phyloP scores from a whole-genome alignment of 2,113 vertebrate species.

The Ailurus styani region DNA sequence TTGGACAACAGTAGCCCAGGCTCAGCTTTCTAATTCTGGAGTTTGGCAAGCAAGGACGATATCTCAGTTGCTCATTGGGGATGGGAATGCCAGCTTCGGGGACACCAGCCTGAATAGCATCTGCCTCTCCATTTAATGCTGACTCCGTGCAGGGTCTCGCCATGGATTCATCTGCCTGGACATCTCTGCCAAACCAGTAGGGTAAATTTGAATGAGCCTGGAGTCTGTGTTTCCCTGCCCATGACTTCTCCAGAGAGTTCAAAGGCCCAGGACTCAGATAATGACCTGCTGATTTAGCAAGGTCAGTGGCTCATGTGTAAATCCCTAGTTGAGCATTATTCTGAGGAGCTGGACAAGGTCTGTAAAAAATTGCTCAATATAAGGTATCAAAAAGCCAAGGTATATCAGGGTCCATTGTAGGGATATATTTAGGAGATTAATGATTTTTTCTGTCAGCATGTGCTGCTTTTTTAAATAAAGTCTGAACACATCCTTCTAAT shows the following conservation, averaged over 20 bases:
- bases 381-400: neutral
- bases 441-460: neutral
- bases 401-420: neutral
- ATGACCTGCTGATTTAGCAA: conserved; percentile 29
- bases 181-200: conserved; percentile 17
- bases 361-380: neutral
- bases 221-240: neutral
- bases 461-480: conserved; percentile 2
- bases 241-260: neutral
- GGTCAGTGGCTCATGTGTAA: neutral
- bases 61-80: neutral
- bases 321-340: neutral
- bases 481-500: neutral
- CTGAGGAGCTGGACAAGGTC: neutral
- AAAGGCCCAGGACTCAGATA: neutral
- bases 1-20: neutral
- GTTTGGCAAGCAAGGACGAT: neutral
- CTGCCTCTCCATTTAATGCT: conserved; percentile 38
- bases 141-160: conserved; percentile 1
- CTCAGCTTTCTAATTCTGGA: conserved; percentile 48
- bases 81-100: neutral
- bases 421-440: neutral
- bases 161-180: neutral
- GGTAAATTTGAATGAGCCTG: neutral
- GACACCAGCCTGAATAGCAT: neutral